These are phyloP conservation scores for Deroplatys truncata DNA, from an alignment of 2,888 invertebrate genomes.

Conservation along the genomic window DNA sequence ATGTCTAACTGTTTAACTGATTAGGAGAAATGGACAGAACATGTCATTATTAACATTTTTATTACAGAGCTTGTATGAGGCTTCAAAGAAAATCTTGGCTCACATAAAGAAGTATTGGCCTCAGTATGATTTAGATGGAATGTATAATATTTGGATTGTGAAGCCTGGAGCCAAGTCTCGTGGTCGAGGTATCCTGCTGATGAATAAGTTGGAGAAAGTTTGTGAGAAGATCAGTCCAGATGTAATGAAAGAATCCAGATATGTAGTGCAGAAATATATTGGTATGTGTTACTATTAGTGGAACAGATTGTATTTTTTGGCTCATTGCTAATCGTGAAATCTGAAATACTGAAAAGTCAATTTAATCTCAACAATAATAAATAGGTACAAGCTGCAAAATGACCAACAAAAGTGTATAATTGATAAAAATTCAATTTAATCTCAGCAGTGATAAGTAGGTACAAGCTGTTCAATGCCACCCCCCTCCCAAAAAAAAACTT, in stretches of 20 bases:
- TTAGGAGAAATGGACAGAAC: too few relatives aligned
- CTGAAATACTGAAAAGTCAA: too few relatives aligned
- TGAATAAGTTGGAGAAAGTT: constrained; percentile 83
- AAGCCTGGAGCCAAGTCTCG: constrained; percentile 93
- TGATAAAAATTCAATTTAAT: too few relatives aligned
- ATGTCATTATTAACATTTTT: background rate
- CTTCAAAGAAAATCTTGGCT: constrained; percentile 58
- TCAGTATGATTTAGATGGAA: constrained; percentile 79
- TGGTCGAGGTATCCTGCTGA: constrained; percentile 82
- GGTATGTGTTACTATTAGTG: constrained; percentile 53
- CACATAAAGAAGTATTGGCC: constrained; percentile 72
- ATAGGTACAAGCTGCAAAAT: too few relatives aligned
- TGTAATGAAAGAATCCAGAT: constrained; percentile 65
- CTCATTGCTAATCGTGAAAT: too few relatives aligned
- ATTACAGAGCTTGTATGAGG: constrained; percentile 36
- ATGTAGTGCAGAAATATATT: constrained; percentile 93
- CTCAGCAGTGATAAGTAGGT: too few relatives aligned
- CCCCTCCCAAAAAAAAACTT: too few relatives aligned
- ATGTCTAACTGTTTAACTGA: too few relatives aligned
- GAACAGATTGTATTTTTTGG: background rate
- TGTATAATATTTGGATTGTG: constrained; percentile 88
- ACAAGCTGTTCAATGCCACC: too few relatives aligned
- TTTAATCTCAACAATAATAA: too few relatives aligned
- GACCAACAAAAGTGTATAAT: too few relatives aligned
- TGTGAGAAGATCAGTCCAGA: constrained; percentile 62